Evolutionary conservation across 2,113 vertebrate genomes (phyloP), one percentile per base, ranked within the genome.

Genomic region (Phalacrocorax pelagicus): DNA sequence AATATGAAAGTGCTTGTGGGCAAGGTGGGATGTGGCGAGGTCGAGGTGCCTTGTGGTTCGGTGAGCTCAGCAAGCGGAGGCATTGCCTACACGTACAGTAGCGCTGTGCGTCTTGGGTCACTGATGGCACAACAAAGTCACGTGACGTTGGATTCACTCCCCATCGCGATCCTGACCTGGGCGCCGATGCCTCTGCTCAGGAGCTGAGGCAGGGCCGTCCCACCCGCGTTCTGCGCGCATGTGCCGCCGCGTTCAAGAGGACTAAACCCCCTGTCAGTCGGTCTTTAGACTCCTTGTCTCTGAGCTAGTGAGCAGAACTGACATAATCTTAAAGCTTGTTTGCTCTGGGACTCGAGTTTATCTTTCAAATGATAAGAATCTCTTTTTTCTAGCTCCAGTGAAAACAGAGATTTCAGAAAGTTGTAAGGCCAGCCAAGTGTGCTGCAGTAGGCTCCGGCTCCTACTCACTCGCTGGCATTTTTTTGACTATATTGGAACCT

Each of bases 351-450:
- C 42, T 94, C 1, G 10, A 90, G 89, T 21, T 75, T 84, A 90
- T 84, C 78, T 91, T 83, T 61, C 88, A 63, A 86, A 63, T 61
- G 94, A 97, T 97, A 97, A 91, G 92, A 95, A 97, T 95, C 92
- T 92, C 92, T 97, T 83, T 97, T 86, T 90, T 94, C 95, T 77
- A 88, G 94, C 96, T 97, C 94, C 96, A 97, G 91, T 90, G 83
- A 59, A 96, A 97, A 81, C 95, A 96, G 90, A 86, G 92, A 86
- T 94, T 90, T 92, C 80, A 81, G 87, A 95, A 90, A 88, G 92
- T 49, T 69, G 73, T 55, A 58, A 86, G 94, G 95, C 85, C 94
- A 93, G 96, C 97, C 97, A 97, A 96, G 97, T 96, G 95, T 96
- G 95, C 93, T 94, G 83, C 70, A 88, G 80, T 36, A 89, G 83